phyloP scores from a whole-genome alignment of 2,797 vertebrate species.

The Spheniscus humboldti region DNA sequence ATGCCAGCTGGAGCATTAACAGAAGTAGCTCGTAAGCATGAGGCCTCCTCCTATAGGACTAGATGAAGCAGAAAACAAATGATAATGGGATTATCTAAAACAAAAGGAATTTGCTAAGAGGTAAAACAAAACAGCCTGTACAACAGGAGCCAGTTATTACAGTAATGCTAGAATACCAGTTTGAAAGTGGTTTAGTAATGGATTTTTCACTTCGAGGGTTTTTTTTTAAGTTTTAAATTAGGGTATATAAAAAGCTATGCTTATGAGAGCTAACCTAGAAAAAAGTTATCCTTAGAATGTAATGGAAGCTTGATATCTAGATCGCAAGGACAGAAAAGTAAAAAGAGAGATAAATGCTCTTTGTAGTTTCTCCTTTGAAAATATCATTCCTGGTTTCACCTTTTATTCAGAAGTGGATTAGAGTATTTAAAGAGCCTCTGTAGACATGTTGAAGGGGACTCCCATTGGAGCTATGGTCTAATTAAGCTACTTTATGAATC shows the following conservation, averaged over 20 bases:
- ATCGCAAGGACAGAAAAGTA: not conserved
- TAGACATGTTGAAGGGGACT: conserved; percentile 13
- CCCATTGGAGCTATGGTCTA: conserved; percentile 7
- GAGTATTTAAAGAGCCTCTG: conserved; percentile 35
- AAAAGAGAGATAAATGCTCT: not conserved
- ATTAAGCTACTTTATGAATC: conserved; percentile 47
- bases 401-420: conserved; percentile 11
- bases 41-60: not conserved
- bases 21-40: not conserved
- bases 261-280: not conserved
- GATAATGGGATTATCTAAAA: not conserved
- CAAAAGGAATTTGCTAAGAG: conserved; percentile 29
- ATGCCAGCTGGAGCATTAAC: not conserved
- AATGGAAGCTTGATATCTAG: conserved; percentile 26
- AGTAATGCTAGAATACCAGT: not conserved
- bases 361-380: conserved; percentile 37
- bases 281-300: not conserved
- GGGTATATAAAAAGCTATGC: not conserved
- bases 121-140: conserved; percentile 5
- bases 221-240: conserved; percentile 19
- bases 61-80: conserved; percentile 18
- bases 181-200: not conserved
- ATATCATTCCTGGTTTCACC: not conserved
- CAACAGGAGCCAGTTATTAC: not conserved
- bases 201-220: not conserved